Evolutionary conservation across 2,888 invertebrate species (phyloP).

Genomic region (Microplitis manilae): DNA sequence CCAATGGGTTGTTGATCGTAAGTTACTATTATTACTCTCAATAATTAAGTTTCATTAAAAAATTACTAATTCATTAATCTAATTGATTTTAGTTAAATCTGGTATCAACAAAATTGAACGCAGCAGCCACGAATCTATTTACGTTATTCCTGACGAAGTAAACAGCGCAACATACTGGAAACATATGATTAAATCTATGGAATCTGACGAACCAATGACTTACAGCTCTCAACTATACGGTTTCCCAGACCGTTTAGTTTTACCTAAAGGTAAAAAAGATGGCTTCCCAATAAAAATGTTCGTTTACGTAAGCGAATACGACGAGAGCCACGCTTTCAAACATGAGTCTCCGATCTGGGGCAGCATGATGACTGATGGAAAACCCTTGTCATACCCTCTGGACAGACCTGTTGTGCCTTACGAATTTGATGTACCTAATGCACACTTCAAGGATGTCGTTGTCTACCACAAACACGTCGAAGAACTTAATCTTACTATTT

Average conservation of each 20-base stretch:
- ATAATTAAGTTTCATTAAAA: no score
- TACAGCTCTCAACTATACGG: slow-evolving; percentile 73
- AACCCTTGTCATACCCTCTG: slow-evolving; percentile 74
- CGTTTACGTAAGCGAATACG: slow-evolving; percentile 74
- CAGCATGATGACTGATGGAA: slow-evolving; percentile 61
- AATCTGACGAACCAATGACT: slow-evolving; percentile 72
- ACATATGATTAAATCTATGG: slow-evolving; percentile 72
- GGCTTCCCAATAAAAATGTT: slow-evolving; percentile 78
- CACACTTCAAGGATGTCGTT: slow-evolving; percentile 58
- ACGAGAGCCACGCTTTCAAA: slow-evolving; percentile 65
- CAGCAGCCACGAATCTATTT: slow-evolving; percentile 56
- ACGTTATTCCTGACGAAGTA: slow-evolving; percentile 61
- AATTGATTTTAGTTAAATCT: slow-evolving; percentile 57
- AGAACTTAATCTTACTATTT: slow-evolving; percentile 56
- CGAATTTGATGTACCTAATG: slow-evolving; percentile 56
- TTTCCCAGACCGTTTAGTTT: slow-evolving; percentile 76
- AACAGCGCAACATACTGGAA: slow-evolving; percentile 68
- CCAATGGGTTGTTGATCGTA: slow-evolving; percentile 64
- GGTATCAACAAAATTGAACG: slow-evolving; percentile 70
- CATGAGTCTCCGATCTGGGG: slow-evolving; percentile 63
- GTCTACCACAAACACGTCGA: slow-evolving; percentile 64
- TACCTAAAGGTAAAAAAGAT: slow-evolving; percentile 78
- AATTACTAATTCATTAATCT: background rate
- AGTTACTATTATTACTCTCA: slow-evolving; percentile 33
- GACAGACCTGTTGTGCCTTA: slow-evolving; percentile 72